A percentile compares a stretch with the other conserved stretches of the same genome.
phyloP scores from a whole-genome alignment of 1,140 invertebrate genomes.

The Scaptodrosophila lebanonensis region DNA sequence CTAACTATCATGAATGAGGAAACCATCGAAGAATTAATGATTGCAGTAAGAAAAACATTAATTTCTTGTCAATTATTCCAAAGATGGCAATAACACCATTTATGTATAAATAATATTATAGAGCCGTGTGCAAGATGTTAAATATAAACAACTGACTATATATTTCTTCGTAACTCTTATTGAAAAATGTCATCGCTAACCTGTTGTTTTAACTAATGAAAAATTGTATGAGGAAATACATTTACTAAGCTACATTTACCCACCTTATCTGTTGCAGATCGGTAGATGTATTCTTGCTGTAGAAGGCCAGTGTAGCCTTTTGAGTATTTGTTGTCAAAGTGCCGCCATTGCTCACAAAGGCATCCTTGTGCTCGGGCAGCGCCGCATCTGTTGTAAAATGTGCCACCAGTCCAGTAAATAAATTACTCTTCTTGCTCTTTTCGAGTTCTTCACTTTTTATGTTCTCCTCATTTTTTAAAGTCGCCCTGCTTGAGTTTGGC shows the following conservation, averaged over 20 bases:
- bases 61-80: no score
- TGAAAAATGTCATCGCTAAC: neutral
- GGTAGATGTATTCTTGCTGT: neutral
- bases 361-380: neutral
- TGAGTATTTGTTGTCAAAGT: conserved; percentile 18
- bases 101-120: no score
- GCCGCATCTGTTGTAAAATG: conserved; percentile 31
- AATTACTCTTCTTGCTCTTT: conserved; percentile 3
- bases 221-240: neutral
- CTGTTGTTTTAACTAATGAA: conserved; percentile 1
- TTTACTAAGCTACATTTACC: no score
- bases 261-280: conserved; percentile 42
- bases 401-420: conserved; percentile 44
- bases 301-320: conserved; percentile 43
- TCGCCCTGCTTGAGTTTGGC: conserved; percentile 1
- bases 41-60: no score
- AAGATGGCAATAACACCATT: no score
- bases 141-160: no score
- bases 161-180: no score
- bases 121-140: no score
- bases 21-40: no score
- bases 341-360: conserved; percentile 45
- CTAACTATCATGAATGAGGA: no score
- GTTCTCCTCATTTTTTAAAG: neutral
- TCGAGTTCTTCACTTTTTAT: neutral